phyloP scores from a whole-genome alignment of 2,797 vertebrate genomes.

The Heteromormyrus szaboi region DNA sequence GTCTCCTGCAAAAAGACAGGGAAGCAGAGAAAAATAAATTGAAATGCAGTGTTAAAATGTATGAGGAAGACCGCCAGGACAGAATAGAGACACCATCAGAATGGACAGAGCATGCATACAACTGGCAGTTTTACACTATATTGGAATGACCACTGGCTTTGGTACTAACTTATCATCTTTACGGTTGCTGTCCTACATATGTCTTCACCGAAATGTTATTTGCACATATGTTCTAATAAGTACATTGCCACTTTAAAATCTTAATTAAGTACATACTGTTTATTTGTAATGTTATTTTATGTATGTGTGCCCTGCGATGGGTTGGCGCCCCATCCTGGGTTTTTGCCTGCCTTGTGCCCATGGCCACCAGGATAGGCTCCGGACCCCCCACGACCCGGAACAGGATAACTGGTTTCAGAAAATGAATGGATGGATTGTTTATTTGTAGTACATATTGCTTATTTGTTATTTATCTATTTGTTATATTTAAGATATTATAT shows the following conservation, averaged over 20 bases:
- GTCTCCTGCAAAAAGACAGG: slow-evolving; percentile 65
- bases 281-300: not conserved
- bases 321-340: not conserved
- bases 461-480: not conserved
- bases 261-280: not conserved
- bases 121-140: not conserved
- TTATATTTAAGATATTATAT: not conserved
- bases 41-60: not conserved
- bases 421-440: not conserved
- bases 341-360: not conserved
- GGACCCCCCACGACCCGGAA: not conserved
- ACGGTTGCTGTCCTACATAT: not conserved
- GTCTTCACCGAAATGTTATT: not conserved
- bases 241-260: not conserved
- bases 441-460: not conserved
- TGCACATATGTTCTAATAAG: not conserved
- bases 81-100: not conserved
- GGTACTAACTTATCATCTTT: not conserved
- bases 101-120: not conserved
- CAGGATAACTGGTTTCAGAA: not conserved
- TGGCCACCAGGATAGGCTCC: not conserved
- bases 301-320: not conserved
- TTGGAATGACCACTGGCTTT: not conserved
- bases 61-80: not conserved
- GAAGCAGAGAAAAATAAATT: not conserved